phyloP scores from a whole-genome alignment of 2,888 invertebrate genomes.

The Ichneumoninae sp. region DNA sequence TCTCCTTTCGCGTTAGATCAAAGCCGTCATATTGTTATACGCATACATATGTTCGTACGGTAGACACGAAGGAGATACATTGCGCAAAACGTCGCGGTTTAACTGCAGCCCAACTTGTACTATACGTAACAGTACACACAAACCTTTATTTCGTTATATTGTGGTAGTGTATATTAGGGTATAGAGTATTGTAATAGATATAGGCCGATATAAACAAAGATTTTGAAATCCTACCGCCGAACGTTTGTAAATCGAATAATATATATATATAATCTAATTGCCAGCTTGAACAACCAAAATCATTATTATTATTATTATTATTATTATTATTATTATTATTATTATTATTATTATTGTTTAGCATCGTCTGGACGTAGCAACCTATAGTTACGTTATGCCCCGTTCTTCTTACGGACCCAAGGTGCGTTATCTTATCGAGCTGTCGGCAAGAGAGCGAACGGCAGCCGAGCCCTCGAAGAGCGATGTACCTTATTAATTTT shows the following conservation, averaged over 20 bases:
- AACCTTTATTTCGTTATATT: not conserved
- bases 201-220: not conserved
- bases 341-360: not conserved
- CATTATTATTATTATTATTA: not conserved
- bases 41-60: slow-evolving; percentile 5
- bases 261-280: too few relatives aligned
- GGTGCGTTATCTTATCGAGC: slow-evolving; percentile 58
- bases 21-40: slow-evolving; percentile 49
- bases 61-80: slow-evolving; percentile 2
- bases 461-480: not conserved
- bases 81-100: slow-evolving; percentile 21
- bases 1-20: slow-evolving; percentile 38
- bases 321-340: not conserved
- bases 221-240: not conserved
- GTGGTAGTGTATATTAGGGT: not conserved
- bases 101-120: not conserved
- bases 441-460: slow-evolving; percentile 20
- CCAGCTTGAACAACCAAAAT: not conserved
- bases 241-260: not conserved
- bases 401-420: not conserved
- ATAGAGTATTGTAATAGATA: not conserved
- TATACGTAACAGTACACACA: not conserved
- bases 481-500: slow-evolving; percentile 2
- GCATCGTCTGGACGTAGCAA: not conserved
- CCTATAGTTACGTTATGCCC: not conserved